phyloP scores from a whole-genome alignment of 2,113 vertebrate species.

The Noturus placidus region DNA sequence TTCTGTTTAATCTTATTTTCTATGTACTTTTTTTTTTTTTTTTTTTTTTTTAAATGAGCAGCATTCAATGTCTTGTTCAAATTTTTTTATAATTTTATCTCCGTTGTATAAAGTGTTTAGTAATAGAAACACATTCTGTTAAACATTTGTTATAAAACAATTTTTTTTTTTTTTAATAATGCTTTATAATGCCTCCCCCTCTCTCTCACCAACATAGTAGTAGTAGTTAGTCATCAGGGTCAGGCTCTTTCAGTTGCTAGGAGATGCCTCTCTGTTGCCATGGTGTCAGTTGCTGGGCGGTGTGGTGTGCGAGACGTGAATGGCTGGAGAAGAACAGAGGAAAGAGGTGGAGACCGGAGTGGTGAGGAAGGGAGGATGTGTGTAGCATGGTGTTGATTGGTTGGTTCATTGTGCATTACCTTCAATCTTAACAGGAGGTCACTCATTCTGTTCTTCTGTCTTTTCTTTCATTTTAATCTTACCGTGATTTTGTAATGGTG shows the following conservation, averaged over 20 bases:
- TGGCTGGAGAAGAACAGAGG: neutral
- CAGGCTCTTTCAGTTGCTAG: conserved; percentile 76
- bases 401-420: neutral
- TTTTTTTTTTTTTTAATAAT: neutral
- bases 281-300: conserved; percentile 75
- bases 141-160: neutral
- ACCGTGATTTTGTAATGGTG: neutral
- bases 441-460: neutral
- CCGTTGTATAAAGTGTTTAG: neutral
- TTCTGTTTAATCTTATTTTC: neutral
- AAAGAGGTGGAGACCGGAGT: conserved; percentile 27
- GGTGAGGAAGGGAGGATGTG: neutral
- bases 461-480: neutral
- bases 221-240: conserved; percentile 62
- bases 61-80: neutral
- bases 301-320: conserved; percentile 56
- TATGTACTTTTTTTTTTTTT: neutral
- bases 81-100: too few relatives aligned
- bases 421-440: neutral
- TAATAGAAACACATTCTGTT: neutral
- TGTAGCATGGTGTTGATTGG: neutral
- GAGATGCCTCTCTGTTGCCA: conserved; percentile 77
- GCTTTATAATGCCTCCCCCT: conserved; percentile 38
- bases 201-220: conserved; percentile 48
- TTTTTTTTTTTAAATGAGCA: neutral